These are phyloP conservation scores for Pavo muticus DNA, from an alignment of 2,113 vertebrate species.

Conservation along the genomic window DNA sequence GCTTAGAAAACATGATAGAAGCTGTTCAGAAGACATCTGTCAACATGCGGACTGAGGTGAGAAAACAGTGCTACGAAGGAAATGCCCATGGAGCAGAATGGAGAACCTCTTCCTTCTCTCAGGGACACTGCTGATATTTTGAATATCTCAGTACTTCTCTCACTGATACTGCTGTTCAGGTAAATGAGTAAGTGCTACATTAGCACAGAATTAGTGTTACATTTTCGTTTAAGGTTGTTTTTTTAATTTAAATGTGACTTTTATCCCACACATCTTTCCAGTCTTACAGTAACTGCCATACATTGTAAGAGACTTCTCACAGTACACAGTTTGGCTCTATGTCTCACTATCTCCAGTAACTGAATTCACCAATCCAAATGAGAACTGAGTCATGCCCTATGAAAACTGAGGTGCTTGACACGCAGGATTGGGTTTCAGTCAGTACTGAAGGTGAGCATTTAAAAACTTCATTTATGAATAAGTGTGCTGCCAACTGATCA, in stretches of 20 bases:
- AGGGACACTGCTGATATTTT: not conserved
- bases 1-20: not conserved
- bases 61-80: not conserved
- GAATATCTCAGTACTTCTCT: not conserved
- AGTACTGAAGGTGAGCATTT: not conserved
- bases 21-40: not conserved
- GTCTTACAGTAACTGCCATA: not conserved
- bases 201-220: not conserved
- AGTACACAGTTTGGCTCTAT: not conserved
- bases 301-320: not conserved
- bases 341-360: not conserved
- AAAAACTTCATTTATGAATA: not conserved
- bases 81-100: accelerated
- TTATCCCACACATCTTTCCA: not conserved
- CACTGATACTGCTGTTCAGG: not conserved
- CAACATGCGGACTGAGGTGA: not conserved
- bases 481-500: not conserved
- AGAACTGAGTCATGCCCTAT: not conserved
- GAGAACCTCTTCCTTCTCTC: not conserved
- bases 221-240: not conserved
- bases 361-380: not conserved
- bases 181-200: not conserved
- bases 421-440: not conserved
- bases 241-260: not conserved
- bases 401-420: not conserved